Conservation (phyloP, 2,888 invertebrate species). For the Bellardia pandia region DNA sequence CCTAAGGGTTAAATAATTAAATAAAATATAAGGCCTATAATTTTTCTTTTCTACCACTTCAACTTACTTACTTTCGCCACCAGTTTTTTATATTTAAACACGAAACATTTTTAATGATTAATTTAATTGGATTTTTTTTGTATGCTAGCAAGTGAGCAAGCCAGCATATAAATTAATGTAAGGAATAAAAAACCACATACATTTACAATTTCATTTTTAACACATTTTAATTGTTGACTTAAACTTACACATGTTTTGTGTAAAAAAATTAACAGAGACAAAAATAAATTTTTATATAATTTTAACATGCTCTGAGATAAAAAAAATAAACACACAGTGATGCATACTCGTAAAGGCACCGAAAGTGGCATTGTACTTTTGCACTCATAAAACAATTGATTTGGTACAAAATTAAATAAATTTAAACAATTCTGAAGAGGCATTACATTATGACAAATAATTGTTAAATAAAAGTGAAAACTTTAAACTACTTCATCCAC, state of each 20-base stretch:
- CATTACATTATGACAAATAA: no score
- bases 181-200: neutral
- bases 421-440: neutral
- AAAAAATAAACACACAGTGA: slow-evolving; percentile 13
- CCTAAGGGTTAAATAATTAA: slow-evolving; percentile 30
- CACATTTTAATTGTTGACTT: slow-evolving; percentile 70
- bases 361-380: slow-evolving; percentile 4
- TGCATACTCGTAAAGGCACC: neutral
- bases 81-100: slow-evolving; percentile 11
- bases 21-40: slow-evolving; percentile 9
- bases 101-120: slow-evolving; percentile 44
- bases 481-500: no score
- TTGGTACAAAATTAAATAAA: neutral
- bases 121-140: slow-evolving; percentile 44
- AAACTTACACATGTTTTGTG: slow-evolving; percentile 61
- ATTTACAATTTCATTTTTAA: slow-evolving; percentile 55
- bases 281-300: neutral
- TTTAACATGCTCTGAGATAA: neutral
- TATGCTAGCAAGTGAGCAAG: neutral
- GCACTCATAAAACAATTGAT: neutral
- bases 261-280: slow-evolving; percentile 8
- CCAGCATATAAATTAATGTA: slow-evolving; percentile 17
- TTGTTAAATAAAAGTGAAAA: no score
- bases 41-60: neutral
- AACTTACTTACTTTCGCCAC: neutral